These are phyloP conservation scores for Microctenopoma lineatum DNA, from an alignment of 2,797 vertebrate genomes.

Conservation along the genomic window DNA sequence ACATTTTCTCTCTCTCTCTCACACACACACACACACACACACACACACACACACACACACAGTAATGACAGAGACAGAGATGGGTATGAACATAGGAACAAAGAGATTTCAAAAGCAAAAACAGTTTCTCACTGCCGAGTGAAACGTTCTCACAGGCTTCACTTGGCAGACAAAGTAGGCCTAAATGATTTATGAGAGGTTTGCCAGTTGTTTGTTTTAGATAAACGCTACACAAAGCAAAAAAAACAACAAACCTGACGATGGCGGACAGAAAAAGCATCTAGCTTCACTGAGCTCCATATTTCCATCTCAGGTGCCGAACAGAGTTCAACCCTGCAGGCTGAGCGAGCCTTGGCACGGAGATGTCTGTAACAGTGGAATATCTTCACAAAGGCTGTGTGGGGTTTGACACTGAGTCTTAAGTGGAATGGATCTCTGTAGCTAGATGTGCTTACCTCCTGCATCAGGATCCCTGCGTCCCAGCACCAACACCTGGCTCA, in stretches of 20 bases:
- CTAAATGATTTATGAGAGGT: constrained; percentile 75
- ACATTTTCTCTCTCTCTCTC: background rate
- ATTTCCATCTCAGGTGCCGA: constrained; percentile 17
- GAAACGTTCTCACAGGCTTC: constrained; percentile 65
- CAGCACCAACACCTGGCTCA: constrained; percentile 68
- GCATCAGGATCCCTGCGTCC: constrained; percentile 42
- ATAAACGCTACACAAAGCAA: constrained; percentile 70
- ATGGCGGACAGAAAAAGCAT: constrained; percentile 29
- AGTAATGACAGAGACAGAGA: constrained; percentile 28
- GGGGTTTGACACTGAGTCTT: constrained; percentile 4
- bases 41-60: constrained; percentile 1
- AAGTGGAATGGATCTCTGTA: constrained; percentile 12
- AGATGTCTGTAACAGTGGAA: constrained; percentile 22
- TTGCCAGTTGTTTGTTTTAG: constrained; percentile 72
- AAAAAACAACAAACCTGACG: constrained; percentile 62
- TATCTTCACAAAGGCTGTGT: constrained; percentile 18
- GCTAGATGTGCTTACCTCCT: constrained; percentile 68
- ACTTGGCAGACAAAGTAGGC: constrained; percentile 68
- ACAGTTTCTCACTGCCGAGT: constrained; percentile 40
- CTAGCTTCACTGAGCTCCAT: constrained; percentile 20
- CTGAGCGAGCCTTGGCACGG: constrained; percentile 11
- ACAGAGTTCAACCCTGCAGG: constrained; percentile 37
- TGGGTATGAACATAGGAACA: constrained; percentile 28
- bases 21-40: background rate
- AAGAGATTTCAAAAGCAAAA: constrained; percentile 50